A percentile compares a stretch with the other conserved stretches of the same genome.
These are phyloP conservation scores for Trissonchulus latispiculum DNA, from an alignment of 2,888 invertebrate species.

Conservation along the genomic window DNA sequence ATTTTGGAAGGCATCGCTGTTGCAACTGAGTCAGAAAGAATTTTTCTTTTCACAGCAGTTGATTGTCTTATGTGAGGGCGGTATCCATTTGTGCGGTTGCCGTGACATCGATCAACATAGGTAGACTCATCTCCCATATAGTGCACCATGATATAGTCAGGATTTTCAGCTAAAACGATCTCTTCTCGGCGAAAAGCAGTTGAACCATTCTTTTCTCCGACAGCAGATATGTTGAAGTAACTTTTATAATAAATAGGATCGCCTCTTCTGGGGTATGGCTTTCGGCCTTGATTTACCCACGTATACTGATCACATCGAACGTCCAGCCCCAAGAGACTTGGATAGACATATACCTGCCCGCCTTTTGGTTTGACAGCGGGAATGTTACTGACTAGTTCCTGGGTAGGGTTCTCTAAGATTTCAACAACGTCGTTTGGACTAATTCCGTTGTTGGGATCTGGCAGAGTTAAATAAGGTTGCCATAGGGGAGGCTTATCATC, in stretches of 20 bases:
- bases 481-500: no score
- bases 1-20: background rate
- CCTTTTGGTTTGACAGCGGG: background rate
- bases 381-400: no score
- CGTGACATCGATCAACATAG: background rate
- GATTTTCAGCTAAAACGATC: background rate
- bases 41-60: background rate
- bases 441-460: no score
- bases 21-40: background rate
- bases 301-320: background rate
- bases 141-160: background rate
- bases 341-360: constrained; percentile 1
- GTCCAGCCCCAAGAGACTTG: background rate
- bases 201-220: background rate
- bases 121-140: background rate
- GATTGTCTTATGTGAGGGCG: background rate
- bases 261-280: background rate
- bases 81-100: background rate
- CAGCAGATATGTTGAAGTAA: background rate
- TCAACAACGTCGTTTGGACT: no score
- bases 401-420: no score
- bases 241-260: background rate
- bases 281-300: background rate
- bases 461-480: no score
- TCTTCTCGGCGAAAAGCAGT: background rate